A percentile compares a stretch with the other conserved stretches of the same genome.
Evolutionary conservation across 2,113 vertebrate genomes (phyloP).

Genomic region (Candoia aspera): DNA sequence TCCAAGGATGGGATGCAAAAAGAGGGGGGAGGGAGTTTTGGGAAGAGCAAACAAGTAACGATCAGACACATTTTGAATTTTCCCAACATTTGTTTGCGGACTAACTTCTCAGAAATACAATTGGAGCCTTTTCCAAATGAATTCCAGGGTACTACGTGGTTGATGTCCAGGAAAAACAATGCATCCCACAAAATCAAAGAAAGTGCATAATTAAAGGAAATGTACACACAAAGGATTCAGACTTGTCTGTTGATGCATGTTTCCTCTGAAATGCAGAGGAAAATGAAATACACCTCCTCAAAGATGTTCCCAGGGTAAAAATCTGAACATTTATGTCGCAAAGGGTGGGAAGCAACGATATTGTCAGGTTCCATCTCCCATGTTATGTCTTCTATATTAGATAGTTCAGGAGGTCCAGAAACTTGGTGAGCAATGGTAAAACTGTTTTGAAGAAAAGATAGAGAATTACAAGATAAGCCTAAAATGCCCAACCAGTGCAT

Average conservation of each 20-base stretch:
- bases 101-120: conserved; percentile 43
- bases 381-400: not conserved
- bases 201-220: conserved; percentile 57
- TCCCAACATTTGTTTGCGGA: conserved; percentile 30
- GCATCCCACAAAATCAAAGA: conserved; percentile 62
- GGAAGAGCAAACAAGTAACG: conserved; percentile 27
- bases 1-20: not conserved
- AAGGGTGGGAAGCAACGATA: not conserved
- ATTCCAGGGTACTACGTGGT: conserved; percentile 26
- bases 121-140: conserved; percentile 46
- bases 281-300: not conserved
- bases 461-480: not conserved
- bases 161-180: conserved; percentile 47
- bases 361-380: not conserved
- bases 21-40: not conserved
- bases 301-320: not conserved
- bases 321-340: not conserved
- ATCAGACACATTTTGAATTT: conserved; percentile 22
- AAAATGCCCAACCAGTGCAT: not conserved
- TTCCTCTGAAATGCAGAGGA: conserved; percentile 45
- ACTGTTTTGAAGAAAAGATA: not conserved
- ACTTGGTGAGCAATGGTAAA: not conserved
- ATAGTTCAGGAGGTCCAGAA: not conserved
- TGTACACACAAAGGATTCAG: conserved; percentile 49
- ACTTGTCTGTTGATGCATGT: conserved; percentile 40